Base-by-base conservation (phyloP, 2,113 vertebrate species). In the Colaptes auratus region DNA sequence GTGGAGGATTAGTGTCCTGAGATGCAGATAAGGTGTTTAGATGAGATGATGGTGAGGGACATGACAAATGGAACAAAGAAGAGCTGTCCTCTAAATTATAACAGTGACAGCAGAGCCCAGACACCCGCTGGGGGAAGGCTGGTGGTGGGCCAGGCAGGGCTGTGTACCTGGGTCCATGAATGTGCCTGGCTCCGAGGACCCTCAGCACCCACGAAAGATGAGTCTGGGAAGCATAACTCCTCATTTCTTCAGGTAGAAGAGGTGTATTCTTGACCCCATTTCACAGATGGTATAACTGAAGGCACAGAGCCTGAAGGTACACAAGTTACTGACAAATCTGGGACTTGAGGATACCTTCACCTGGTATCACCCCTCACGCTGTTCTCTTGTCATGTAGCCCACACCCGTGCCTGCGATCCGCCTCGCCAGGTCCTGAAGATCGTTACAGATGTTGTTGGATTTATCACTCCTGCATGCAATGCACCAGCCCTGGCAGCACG, bases 371-470 rank as follows among this genome's bases (percentile, higher is more conserved):
- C 42, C 27, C 15, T 91, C 0, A 0, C 35, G 39, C 88, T 67
- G 50, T 55, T 92, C 92, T 90, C 36, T 58, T 69, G 39, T 31
- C 31, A 27, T 56, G 18, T 75, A 60, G 31, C 53, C 46, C 6
- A 80, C 0, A 2, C n/a, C 72, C 60, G 21, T 84, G 65, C 82
- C 46, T 63, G n/a, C 67, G 82, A 95, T 89, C 88, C 39, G 24
- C 58, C 93, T 87, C 91, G 90, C 56, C 86, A 83, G 85, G 77
- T 89, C 91, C 87, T 88, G 88, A 82, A 95, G 89, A 95, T 84
- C 70, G 71, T 96, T 97, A 93, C 85, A 96, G 95, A 94, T 96
- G 90, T 55, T 82, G 95, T 56, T 65, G 94, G 75, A 96, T 97
- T 95, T 97, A 97, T 96, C 83, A 67, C 90, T 91, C 87, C 46